Evolutionary conservation across 2,888 invertebrate species (phyloP).

Genomic region (Salticus scenicus): DNA sequence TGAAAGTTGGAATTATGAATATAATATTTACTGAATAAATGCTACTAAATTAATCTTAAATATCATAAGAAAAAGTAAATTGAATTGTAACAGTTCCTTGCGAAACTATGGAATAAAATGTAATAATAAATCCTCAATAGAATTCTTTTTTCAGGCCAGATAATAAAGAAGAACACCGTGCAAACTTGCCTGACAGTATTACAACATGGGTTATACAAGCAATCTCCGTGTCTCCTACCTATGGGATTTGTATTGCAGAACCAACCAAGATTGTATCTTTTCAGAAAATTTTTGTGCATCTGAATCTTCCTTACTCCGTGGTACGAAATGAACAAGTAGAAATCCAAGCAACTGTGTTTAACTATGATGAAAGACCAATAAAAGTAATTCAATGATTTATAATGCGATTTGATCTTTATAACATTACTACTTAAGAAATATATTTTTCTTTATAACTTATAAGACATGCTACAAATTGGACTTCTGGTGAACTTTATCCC

Average conservation of each 20-base stretch:
- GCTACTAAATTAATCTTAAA: too few species aligned
- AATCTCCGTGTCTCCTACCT: slow-evolving; percentile 59
- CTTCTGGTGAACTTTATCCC: too few species aligned
- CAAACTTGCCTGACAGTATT: slow-evolving; percentile 72
- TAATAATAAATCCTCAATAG: too few species aligned
- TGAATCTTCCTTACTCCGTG: slow-evolving; percentile 72
- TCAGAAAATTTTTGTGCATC: slow-evolving; percentile 71
- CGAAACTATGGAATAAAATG: too few species aligned
- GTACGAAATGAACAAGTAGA: slow-evolving; percentile 72
- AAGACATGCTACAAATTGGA: too few species aligned
- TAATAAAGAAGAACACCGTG: slow-evolving; percentile 15
- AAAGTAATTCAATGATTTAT: slow-evolving; percentile 45
- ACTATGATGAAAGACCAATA: slow-evolving; percentile 60
- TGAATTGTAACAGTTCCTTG: too few species aligned
- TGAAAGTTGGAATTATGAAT: too few species aligned
- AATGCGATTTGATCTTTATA: too few species aligned
- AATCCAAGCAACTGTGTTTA: slow-evolving; percentile 72
- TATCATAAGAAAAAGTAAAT: too few species aligned
- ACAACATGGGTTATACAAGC: slow-evolving; percentile 72
- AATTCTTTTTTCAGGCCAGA: slow-evolving; percentile 34
- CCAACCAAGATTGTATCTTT: slow-evolving; percentile 58
- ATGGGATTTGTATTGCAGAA: slow-evolving; percentile 71
- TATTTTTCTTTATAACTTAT: too few species aligned
- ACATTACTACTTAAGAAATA: too few species aligned
- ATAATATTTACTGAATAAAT: too few species aligned